Evolutionary conservation across 1,140 invertebrate species (phyloP), one percentile per base, ranked within the genome.

Genomic region (Zaprionus capensis): DNA sequence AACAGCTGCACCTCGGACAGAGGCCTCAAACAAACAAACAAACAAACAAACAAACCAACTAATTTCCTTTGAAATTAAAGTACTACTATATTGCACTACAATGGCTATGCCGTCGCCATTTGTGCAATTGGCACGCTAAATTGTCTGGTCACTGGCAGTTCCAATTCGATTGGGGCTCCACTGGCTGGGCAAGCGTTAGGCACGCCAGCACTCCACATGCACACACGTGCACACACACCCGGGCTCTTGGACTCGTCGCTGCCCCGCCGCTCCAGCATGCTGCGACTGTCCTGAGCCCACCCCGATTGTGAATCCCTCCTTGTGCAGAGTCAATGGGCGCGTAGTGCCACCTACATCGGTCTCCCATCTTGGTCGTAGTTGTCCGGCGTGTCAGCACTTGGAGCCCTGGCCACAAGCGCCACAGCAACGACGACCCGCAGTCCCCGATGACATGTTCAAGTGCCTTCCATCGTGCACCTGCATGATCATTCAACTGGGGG

Each of bases 41-140:
- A 41, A 9, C 53, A 72, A 72, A 77, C 38, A 51, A 70, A 55
- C 28, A 31, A 31, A 9, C 7, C 1, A 7, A 31, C 28, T 0
- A 7, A 31, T 2, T 17, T 49, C 22, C 57, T 51, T 56, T 44
- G 51, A 31, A n/a, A 7, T 9, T 2, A 0, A 31, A 2, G 0
- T 31, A 2, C 7, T 31, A n/a, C n/a, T n/a, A n/a, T n/a, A 90
- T 81, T 36, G 84, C 75, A 90, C 85, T 67, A 84, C 85, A 56
- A 90, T 76, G 84, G 84, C 84, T 88, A 74, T 20, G 34, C 41
- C 72, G 31, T 76, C 84, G 84, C 85, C 78, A 79, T 88, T 58
- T 81, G 78, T 90, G 84, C 85, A 59, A 76, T 87, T 87, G 84
- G 81, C 85, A 90, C 66, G 84, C 51, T 71, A 73, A 81, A 58